Evolutionary conservation across 2,888 invertebrate species (phyloP), one percentile per base, ranked within the genome.

Genomic region (Adelphocoris suturalis): DNA sequence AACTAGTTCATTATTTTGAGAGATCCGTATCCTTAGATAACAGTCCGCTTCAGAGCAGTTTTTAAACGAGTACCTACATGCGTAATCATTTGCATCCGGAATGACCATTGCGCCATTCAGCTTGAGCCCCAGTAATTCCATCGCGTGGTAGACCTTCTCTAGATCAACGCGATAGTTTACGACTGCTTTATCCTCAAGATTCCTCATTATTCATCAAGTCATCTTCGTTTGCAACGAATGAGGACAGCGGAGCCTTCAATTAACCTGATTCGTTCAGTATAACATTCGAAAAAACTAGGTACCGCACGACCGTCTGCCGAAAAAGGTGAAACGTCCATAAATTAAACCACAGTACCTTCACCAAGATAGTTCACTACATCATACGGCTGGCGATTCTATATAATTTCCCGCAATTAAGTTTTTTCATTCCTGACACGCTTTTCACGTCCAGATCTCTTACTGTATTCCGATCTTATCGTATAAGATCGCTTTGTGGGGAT

Each of bases 151-250:
- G 76, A 46, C 37, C 68, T 23, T 68, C 27, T 78, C 46, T 78
- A 78, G 78, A 78, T 47, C 78, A 78, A 2, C 46, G 78, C 47
- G 78, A 78, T n/a, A 78, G 78, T 78, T 78, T 78, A 47, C 78
- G n/a, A 78, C 47, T 16, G 19, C 28, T n/a, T 19, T 78, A 46
- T 37, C 47, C 78, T 78, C 78, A 16, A 19, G 28, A n/a, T 46
- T 37, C 37, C 78, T 78, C 46, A 78, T 78, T 46, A 68, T 68
- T 68, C 68, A 68, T 68, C n/a, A 27, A 68, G n/a, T 68, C 19
- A 2, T 23, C 23, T 68, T 68, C 16, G 2, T 16, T 23, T 27
- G 0, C 57, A n/a, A 57, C 14, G 57, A 57, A 57, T 23, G 23
- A 23, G 52, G 16, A 52, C 52, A 52, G 12, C 13, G 1, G 5